Evolutionary conservation across 1,140 invertebrate genomes (phyloP), one percentile per base, ranked within the genome.

Genomic region (Neomicropteryx cornuta): DNA sequence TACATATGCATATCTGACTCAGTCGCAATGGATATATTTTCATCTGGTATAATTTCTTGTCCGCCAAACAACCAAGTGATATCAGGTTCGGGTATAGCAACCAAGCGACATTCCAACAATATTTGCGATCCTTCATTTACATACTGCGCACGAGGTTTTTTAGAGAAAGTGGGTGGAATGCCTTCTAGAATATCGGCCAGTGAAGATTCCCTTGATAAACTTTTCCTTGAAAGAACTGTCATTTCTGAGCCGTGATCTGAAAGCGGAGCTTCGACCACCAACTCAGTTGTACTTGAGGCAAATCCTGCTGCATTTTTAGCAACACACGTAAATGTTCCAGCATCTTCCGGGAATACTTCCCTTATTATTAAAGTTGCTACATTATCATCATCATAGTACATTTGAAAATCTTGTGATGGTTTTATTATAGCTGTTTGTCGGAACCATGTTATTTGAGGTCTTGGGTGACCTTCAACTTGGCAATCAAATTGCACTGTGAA

Each of bases 301-400:
- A 87, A 92, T 18, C 96, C 96, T 27, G 86, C 86, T 3, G 83
- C 73, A 58, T 98, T 99, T 56, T 96, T 95, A 10, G 93, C 89
- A 10, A 97, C 87, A 51, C 93, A 95, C 0, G 92, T 97, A 60
- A 96, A 98, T 30, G 83, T 85, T 2, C 93, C 95, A 2, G 92
- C 87, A 63, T 99, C 95, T 72, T 98, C 94, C 0, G 92, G 89
- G 62, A 93, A 95, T 1, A 96, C 89, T 72, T 97, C 94, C 36
- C 81, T 78, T 44, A 98, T 96, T 16, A 96, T 83, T 14, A 99
- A 64, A 3, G 88, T 92, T 0, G 87, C 87, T 1, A 90, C 84
- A 56, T 90, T 92, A 39, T 92, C 87, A 43, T 91, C 87, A 52
- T 90, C 87, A 51, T 92, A 94, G 58, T 83, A 91, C 61, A 93